phyloP scores from a whole-genome alignment of 2,113 vertebrate genomes.

The Hystrix cristata region DNA sequence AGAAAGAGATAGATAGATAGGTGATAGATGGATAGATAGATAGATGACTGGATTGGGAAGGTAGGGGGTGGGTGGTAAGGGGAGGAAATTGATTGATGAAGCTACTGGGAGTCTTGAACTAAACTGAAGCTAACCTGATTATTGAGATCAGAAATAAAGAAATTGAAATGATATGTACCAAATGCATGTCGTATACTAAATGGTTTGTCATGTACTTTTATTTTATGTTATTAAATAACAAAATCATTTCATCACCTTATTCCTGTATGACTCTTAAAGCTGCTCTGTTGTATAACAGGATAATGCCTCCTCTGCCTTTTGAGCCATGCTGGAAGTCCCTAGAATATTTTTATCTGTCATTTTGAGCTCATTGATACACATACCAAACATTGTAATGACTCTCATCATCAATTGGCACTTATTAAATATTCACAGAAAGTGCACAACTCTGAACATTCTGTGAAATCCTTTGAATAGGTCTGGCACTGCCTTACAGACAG shows the following conservation, averaged over 20 bases:
- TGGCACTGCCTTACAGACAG: background rate
- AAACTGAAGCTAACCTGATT: background rate
- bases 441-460: background rate
- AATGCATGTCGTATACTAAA: background rate
- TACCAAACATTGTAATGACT: background rate
- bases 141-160: background rate
- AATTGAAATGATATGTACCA: background rate
- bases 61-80: background rate
- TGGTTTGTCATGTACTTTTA: background rate
- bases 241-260: background rate
- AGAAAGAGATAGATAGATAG: background rate
- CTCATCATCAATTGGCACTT: background rate
- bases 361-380: background rate
- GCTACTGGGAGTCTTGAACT: background rate
- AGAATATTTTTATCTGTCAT: background rate
- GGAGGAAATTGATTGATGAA: background rate
- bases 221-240: slow-evolving; percentile 33
- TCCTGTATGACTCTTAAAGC: background rate
- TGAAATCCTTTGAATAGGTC: background rate
- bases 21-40: background rate
- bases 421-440: background rate
- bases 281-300: background rate
- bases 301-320: background rate
- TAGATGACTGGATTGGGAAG: background rate
- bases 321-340: background rate